A percentile compares a stretch with the other conserved stretches of the same genome.
Conservation (phyloP, 2,113 vertebrate species). For the Scopus umbretta region DNA sequence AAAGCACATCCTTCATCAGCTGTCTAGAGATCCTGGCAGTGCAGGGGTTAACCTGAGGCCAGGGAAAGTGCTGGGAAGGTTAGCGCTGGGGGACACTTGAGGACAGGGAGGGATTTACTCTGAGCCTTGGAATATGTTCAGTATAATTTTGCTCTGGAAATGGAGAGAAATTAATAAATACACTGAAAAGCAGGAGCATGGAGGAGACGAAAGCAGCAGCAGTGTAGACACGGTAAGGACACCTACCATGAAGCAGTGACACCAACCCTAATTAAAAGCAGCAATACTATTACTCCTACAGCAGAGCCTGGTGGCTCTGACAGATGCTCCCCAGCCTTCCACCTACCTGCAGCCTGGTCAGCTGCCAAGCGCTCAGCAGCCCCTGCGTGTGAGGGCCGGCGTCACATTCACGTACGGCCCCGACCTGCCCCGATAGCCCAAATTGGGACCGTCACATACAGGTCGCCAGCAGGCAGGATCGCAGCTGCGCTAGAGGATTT, state of each 20-base stretch:
- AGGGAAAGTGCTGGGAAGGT: neutral
- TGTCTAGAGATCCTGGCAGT: neutral
- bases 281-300: neutral
- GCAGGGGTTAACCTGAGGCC: neutral
- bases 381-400: rapidly evolving
- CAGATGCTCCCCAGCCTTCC: neutral
- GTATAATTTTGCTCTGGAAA: neutral
- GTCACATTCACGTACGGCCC: rapidly evolving
- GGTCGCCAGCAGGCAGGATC: neutral
- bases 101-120: neutral
- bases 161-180: neutral
- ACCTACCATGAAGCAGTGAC: rapidly evolving
- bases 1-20: neutral
- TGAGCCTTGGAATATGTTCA: neutral
- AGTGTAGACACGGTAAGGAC: neutral
- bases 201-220: neutral
- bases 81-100: neutral
- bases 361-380: neutral
- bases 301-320: neutral
- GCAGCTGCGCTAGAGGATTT: neutral
- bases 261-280: neutral
- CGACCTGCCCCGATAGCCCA: neutral
- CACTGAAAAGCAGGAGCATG: neutral
- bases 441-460: rapidly evolving
- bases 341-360: neutral